phyloP scores from a whole-genome alignment of 2,888 invertebrate species.

The Melanostoma mellinum region DNA sequence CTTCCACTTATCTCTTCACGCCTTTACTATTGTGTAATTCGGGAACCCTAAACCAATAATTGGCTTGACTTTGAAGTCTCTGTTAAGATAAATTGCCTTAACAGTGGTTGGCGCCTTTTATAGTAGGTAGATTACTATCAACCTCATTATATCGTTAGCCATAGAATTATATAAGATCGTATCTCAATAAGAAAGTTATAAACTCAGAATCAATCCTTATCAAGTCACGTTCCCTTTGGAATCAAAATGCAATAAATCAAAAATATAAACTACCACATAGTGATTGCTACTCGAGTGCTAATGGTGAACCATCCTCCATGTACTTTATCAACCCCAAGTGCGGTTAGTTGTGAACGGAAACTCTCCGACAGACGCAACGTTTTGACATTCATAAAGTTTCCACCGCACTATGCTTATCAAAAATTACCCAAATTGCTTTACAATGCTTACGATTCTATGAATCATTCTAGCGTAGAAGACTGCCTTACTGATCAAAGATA shows the following conservation, averaged over 20 bases:
- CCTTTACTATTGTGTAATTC: too few species aligned
- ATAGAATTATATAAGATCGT: too few species aligned
- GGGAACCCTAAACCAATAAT: too few species aligned
- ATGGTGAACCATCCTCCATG: not conserved
- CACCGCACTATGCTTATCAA: conserved; percentile 15
- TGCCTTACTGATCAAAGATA: conserved; percentile 15
- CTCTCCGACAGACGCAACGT: not conserved
- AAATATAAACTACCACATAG: not conserved
- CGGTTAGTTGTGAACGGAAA: conserved; percentile 27
- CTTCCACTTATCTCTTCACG: too few species aligned
- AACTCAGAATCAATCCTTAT: conserved; percentile 13
- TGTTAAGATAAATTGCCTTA: too few species aligned
- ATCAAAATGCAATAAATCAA: conserved; percentile 33
- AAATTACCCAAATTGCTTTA: conserved; percentile 16
- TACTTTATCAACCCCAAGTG: not conserved
- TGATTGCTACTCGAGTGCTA: not conserved
- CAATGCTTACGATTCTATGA: conserved; percentile 2
- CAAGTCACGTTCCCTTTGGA: conserved; percentile 24
- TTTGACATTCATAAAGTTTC: conserved; percentile 48
- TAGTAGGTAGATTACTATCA: too few species aligned
- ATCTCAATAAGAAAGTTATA: too few species aligned
- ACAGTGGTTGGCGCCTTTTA: too few species aligned
- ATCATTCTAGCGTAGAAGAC: not conserved
- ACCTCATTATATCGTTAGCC: too few species aligned
- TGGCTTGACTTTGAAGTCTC: too few species aligned